Evolutionary conservation across 2,888 invertebrate species (phyloP), one percentile per base, ranked within the genome.

Genomic region (Calephelis perditalis): DNA sequence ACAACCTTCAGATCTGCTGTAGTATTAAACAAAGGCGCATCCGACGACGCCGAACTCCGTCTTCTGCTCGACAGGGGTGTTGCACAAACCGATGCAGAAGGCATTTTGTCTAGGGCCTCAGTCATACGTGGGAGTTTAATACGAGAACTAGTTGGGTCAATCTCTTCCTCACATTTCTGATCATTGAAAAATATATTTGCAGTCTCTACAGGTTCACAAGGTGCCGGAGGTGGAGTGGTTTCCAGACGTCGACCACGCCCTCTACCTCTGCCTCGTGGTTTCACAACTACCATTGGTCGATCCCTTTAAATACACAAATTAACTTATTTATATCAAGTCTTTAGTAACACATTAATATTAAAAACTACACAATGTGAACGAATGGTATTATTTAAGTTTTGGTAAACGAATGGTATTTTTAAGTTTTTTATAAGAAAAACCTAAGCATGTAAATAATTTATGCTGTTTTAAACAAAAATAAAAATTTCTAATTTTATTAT

Each of bases 71-170:
- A 75, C 43, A 88, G 70, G 11, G 87, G 84, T 5, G 87, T 86
- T 5, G 78, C 70, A 63, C 83, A 84, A 5, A 36, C 36, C 2
- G 52, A 36, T 3, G 74, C 69, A 5, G 78, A 77, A 1, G 84
- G 82, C 73, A 85, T 82, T 58, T 88, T 86, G 65, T 89, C 87
- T 5, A 89, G 73, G 3, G 87, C 88, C 65, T 89, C 90, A 3
- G 89, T 89, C 84, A 89, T 84, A 0, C 89, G 76, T n/a, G 89
- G 89, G 56, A 87, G 74, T 66, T 89, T 89, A 62, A 88, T 81
- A 40, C 89, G 74, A n/a, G 87, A 85, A 66, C 87, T 86, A 3
- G 83, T 89, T 2, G 88, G 87, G 70, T 90, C 90, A 36, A 86
- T 80, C 2, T 75, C 75, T 57, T 74, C 73, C 7, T 69, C 68